These are phyloP conservation scores for Protonemura montana DNA, from an alignment of 2,888 invertebrate genomes.

Conservation along the genomic window DNA sequence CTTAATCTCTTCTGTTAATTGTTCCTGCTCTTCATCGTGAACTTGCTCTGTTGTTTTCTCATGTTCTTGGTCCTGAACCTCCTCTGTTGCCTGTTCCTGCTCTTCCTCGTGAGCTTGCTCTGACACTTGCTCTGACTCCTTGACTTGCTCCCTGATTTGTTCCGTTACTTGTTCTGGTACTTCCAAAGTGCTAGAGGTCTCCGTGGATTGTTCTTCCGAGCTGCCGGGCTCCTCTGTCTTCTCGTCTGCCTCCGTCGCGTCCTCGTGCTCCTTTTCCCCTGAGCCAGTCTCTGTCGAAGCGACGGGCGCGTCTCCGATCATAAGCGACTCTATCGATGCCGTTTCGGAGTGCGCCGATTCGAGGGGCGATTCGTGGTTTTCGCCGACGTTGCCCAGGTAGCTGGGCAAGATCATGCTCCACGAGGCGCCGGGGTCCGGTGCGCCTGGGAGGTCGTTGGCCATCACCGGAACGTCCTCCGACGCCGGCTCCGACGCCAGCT, in stretches of 20 bases:
- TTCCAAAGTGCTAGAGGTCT: too few relatives aligned
- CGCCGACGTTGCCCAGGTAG: conserved; percentile 66
- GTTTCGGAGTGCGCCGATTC: too few relatives aligned
- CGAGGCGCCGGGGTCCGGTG: conserved; percentile 61
- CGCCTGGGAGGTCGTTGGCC: neutral
- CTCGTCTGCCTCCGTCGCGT: neutral
- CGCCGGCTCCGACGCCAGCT: conserved; percentile 71
- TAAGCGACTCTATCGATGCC: neutral
- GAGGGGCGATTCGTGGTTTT: neutral
- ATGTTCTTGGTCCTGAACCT: neutral
- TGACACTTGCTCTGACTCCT: neutral
- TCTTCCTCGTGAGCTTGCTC: neutral
- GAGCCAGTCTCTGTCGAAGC: neutral
- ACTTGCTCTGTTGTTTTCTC: neutral
- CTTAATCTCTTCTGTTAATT: neutral
- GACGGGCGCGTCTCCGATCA: neutral
- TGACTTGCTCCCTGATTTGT: neutral
- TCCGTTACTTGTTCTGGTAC: too few relatives aligned
- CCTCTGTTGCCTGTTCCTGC: neutral
- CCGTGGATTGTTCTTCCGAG: too few relatives aligned
- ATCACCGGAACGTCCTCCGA: conserved; percentile 56
- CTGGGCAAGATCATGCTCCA: conserved; percentile 86
- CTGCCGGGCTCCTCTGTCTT: too few relatives aligned
- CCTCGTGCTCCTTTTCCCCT: neutral
- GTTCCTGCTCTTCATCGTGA: neutral